A percentile compares a stretch with the other conserved stretches of the same genome.
Evolutionary conservation across 2,888 invertebrate genomes (phyloP).

Genomic region (Leptopilina drosophilae): DNA sequence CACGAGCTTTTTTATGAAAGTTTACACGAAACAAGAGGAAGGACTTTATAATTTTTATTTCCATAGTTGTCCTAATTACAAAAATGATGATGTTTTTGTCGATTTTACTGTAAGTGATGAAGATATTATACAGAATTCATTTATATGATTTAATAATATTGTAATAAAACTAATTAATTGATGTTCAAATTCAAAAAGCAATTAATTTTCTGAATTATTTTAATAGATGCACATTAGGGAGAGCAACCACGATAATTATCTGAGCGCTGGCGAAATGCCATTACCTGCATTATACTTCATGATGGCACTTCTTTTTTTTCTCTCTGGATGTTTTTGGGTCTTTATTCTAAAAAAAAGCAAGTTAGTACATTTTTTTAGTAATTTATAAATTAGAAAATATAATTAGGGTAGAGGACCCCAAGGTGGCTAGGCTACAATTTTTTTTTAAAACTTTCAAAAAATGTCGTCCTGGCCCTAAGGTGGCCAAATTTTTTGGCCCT

Average conservation of each 20-base stretch:
- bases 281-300: slow-evolving; percentile 94
- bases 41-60: slow-evolving; percentile 97
- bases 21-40: slow-evolving; percentile 87
- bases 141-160: too few species aligned
- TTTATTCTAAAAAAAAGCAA: slow-evolving; percentile 89
- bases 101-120: slow-evolving; percentile 84
- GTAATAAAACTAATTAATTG: not conserved
- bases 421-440: too few species aligned
- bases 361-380: slow-evolving; percentile 75
- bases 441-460: too few species aligned
- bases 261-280: slow-evolving; percentile 98
- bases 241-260: slow-evolving; percentile 89
- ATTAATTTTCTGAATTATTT: slow-evolving; percentile 38
- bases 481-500: too few species aligned
- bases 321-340: slow-evolving; percentile 95
- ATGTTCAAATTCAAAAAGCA: slow-evolving; percentile 13
- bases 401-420: too few species aligned
- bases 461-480: too few species aligned
- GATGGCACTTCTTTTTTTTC: slow-evolving; percentile 92
- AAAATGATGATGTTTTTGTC: slow-evolving; percentile 78
- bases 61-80: slow-evolving; percentile 92
- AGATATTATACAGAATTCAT: too few species aligned
- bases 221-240: slow-evolving; percentile 90
- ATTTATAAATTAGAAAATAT: not conserved
- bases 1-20: slow-evolving; percentile 86